These are phyloP conservation scores for Peromyscus aztecus DNA, from an alignment of 2,797 vertebrate species.

Conservation along the genomic window DNA sequence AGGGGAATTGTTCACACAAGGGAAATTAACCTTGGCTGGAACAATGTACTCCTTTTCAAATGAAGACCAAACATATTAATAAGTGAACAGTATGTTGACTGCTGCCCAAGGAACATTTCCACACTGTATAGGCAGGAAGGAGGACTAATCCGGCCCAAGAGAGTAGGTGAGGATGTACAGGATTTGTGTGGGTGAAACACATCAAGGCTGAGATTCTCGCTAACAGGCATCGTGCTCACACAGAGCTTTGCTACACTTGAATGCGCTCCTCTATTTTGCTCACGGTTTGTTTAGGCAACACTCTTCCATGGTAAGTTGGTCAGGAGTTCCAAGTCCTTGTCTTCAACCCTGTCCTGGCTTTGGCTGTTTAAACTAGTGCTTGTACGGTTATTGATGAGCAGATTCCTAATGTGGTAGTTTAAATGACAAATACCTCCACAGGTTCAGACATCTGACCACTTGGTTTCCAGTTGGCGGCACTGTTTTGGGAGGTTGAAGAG, in stretches of 20 bases:
- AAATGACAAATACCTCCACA: background rate
- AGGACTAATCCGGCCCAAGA: background rate
- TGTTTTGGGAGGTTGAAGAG: background rate
- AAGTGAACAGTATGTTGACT: background rate
- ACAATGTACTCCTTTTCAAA: background rate
- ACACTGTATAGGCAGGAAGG: background rate
- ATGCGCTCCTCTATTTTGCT: background rate
- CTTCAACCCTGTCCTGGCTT: background rate
- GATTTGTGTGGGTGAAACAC: background rate
- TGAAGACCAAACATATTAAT: background rate
- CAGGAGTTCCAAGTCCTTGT: background rate
- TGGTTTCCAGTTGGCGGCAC: background rate
- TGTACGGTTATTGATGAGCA: constrained; percentile 45
- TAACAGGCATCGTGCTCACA: too few species aligned
- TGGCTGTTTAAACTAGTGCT: constrained; percentile 53
- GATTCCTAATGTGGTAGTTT: background rate
- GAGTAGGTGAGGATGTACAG: too few species aligned
- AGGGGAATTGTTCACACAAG: background rate
- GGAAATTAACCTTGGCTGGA: background rate
- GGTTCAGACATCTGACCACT: background rate
- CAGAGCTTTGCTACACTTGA: background rate
- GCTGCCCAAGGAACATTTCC: background rate
- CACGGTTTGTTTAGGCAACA: background rate
- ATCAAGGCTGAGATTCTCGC: background rate
- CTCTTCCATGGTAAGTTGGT: background rate